These are phyloP conservation scores for Zoanthus sociatus DNA, from an alignment of 92 coral and sea anemone species.

Conservation along the genomic window DNA sequence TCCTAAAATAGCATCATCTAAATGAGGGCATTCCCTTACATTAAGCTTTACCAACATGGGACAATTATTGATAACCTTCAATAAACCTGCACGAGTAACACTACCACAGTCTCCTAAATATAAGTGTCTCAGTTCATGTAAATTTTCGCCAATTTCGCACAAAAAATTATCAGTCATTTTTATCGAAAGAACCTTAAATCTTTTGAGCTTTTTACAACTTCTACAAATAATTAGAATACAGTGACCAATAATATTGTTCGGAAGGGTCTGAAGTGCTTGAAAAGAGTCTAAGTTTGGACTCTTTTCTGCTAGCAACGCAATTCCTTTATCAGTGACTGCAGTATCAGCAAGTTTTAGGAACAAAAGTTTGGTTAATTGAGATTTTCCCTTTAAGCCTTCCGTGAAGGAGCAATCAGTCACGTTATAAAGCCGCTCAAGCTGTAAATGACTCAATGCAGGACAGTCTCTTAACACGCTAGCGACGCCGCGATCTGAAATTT, in stretches of 20 bases:
- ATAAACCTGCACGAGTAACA: slow-evolving; percentile 69
- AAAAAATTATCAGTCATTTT: slow-evolving; percentile 76
- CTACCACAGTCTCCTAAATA: slow-evolving; percentile 83
- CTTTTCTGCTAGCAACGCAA: slow-evolving; percentile 72
- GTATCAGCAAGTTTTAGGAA: slow-evolving; percentile 76
- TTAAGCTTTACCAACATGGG: slow-evolving; percentile 61
- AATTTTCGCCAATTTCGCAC: slow-evolving; percentile 60
- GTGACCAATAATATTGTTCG: slow-evolving; percentile 68
- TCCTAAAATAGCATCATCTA: slow-evolving; percentile 53
- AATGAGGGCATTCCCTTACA: slow-evolving; percentile 70
- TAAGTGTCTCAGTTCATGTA: slow-evolving; percentile 68
- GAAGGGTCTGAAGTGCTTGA: slow-evolving; percentile 43
- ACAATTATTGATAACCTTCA: slow-evolving; percentile 69
- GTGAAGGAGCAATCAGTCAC: slow-evolving; percentile 67
- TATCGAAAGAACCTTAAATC: slow-evolving; percentile 67
- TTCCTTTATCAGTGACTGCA: slow-evolving; percentile 73
- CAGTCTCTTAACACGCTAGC: slow-evolving; percentile 74
- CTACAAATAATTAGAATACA: slow-evolving; percentile 70
- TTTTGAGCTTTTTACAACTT: slow-evolving; percentile 71
- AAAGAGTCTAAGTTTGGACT: slow-evolving; percentile 75
- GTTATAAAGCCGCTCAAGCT: slow-evolving; percentile 74
- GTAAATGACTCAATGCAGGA: slow-evolving; percentile 58
- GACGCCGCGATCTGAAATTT: slow-evolving; percentile 84
- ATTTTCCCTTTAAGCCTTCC: slow-evolving; percentile 33
- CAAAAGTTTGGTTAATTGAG: slow-evolving; percentile 60